Base-by-base conservation (phyloP, 2,113 vertebrate species). In the Malurus cyaneus region DNA sequence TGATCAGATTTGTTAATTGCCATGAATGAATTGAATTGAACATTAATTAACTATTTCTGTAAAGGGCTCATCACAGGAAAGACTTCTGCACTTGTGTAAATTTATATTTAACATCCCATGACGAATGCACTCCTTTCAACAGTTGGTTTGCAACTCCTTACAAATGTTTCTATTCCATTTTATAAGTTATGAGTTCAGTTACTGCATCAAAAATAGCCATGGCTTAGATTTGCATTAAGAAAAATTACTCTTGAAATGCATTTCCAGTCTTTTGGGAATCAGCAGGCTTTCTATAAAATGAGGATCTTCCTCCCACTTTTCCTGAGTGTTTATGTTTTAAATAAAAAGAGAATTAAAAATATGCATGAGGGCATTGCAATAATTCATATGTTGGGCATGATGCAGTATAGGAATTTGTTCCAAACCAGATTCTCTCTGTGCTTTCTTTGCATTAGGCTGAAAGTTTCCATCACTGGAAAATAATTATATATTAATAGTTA, bases 271-370 rank as follows among this genome's bases (percentile, higher is more conserved):
- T 93, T 59, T 92, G 79, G 87, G 94, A 93, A 91, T 65, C 92
- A 93, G 82, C 80, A 80, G 81, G 66, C 57, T 60, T 80, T 96
- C 82, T 81, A 93, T 82, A 86, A 88, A 95, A 94, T 79, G 24
- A 93, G 52, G 39, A 32, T 89, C 92, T 88, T 94, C 67, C 36
- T 89, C 66, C 25, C 36, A 49, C 89, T 95, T 95, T 97, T 92
- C 64, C 84, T 54, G 93, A 90, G 91, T 94, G 41, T 95, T 56
- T 59, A 20, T 47, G 36, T 74, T 92, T 93, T 80, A 54, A 92
- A 79, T 88, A 95, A 46, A 53, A 70, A 93, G 57, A 95, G 84
- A 94, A 92, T 91, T 96, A 87, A 93, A 92, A 97, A 88, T 87
- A 93, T 95, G 90, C 42, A 52, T 34, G 52, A 88, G 18, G 72